A percentile compares a stretch with the other conserved stretches of the same genome.
Conservation (phyloP, 2,797 vertebrate species). For the Labroides dimidiatus region DNA sequence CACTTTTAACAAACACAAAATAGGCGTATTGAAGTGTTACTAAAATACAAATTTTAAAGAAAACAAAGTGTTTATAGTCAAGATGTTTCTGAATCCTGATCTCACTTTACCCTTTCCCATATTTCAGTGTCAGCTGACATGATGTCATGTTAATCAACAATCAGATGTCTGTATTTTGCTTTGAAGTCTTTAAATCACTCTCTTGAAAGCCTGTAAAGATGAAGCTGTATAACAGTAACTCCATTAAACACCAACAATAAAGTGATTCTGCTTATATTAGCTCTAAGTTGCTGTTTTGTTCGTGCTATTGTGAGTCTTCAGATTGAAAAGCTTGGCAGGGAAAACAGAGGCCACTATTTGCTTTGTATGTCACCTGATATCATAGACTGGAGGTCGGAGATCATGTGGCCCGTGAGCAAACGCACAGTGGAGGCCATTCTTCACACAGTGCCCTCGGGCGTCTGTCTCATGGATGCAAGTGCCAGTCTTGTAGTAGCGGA, state of each 20-base stretch:
- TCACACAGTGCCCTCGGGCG: conserved; percentile 93
- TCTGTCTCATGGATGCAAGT: conserved; percentile 96
- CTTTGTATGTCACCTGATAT: conserved; percentile 86
- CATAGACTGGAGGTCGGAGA: conserved; percentile 93
- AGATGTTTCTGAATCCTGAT: neutral
- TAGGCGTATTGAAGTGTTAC: no score
- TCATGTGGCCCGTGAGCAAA: conserved; percentile 96
- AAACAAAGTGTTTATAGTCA: no score
- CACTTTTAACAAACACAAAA: no score
- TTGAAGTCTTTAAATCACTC: neutral
- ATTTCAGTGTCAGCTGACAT: neutral
- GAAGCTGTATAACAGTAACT: neutral
- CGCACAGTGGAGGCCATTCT: conserved; percentile 95
- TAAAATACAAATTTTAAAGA: no score
- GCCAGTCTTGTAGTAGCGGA: conserved; percentile 97
- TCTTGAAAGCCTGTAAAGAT: neutral
- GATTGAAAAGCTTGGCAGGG: conserved; percentile 28
- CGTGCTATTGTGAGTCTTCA: conserved; percentile 6
- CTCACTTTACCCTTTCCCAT: neutral
- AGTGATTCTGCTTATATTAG: conserved; percentile 1
- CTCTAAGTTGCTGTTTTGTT: conserved; percentile 22
- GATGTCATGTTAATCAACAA: conserved; percentile 8
- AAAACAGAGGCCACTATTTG: conserved; percentile 52
- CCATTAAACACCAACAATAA: neutral
- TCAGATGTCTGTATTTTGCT: neutral